Conservation (phyloP, 2,888 invertebrate genomes). For the Rotaria magnacalcarata region DNA sequence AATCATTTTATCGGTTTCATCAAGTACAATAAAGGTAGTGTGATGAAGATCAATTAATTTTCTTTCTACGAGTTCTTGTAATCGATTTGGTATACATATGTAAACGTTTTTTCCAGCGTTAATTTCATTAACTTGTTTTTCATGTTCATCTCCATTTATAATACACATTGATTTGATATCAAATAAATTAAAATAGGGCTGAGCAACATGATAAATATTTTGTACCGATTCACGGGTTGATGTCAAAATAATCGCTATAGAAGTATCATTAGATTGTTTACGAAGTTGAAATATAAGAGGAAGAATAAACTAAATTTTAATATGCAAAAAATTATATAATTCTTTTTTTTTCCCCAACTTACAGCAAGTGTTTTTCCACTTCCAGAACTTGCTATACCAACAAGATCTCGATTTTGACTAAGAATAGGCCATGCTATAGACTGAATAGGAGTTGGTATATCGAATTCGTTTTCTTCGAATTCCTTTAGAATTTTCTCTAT, state of each 20-base stretch:
- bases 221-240: constrained; percentile 42
- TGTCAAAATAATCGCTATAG: constrained; percentile 38
- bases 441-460: constrained; percentile 20
- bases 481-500: constrained; percentile 4
- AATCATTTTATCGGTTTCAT: constrained; percentile 78
- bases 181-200: constrained; percentile 36
- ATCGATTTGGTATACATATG: constrained; percentile 71
- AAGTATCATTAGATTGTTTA: constrained; percentile 4
- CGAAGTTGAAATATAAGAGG: background rate
- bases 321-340: background rate
- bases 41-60: constrained; percentile 55
- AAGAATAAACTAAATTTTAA: background rate
- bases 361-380: constrained; percentile 26
- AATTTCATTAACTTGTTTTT: constrained; percentile 37
- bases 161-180: constrained; percentile 36
- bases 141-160: constrained; percentile 33
- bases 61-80: constrained; percentile 67
- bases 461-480: constrained; percentile 33
- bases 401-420: background rate
- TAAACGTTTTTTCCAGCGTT: constrained; percentile 65
- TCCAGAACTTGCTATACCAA: background rate
- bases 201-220: constrained; percentile 39
- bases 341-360: background rate
- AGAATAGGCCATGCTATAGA: constrained; percentile 26
- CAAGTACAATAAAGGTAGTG: constrained; percentile 65